Evolutionary conservation across 1,140 invertebrate genomes (phyloP).

Genomic region (Hyles vespertilio): DNA sequence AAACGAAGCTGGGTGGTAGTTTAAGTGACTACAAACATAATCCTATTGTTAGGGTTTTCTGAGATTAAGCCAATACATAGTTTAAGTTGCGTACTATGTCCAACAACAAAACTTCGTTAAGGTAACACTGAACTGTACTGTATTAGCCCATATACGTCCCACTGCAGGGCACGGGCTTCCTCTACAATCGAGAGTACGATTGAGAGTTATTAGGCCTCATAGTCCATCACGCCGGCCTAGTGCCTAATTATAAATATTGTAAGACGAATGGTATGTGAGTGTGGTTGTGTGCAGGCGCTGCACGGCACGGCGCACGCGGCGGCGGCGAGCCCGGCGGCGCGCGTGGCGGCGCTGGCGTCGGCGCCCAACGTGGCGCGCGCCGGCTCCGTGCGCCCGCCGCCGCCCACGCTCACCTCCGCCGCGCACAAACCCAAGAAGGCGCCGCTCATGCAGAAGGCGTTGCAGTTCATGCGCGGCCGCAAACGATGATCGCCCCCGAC

Average conservation of each 20-base stretch:
- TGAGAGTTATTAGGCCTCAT: too few species aligned
- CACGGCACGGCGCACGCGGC: conserved; percentile 75
- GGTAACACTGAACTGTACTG: too few species aligned
- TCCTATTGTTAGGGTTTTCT: too few species aligned
- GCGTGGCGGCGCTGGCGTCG: conserved; percentile 72
- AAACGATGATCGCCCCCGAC: conserved; percentile 76
- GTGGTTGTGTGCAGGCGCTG: conserved; percentile 42
- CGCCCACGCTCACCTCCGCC: conserved; percentile 29
- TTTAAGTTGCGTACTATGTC: too few species aligned
- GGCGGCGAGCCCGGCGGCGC: conserved; percentile 75
- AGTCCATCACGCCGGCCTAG: too few species aligned
- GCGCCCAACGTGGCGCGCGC: conserved; percentile 63
- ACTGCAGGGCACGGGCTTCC: too few species aligned
- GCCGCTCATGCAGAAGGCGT: conserved; percentile 90
- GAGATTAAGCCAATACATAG: too few species aligned
- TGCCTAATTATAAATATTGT: background rate
- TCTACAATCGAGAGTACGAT: too few species aligned
- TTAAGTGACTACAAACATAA: too few species aligned
- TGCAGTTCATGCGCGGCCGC: conserved; percentile 86
- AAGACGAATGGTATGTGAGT: background rate
- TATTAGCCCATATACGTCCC: too few species aligned
- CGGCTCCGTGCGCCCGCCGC: conserved; percentile 39
- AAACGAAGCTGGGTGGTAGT: too few species aligned
- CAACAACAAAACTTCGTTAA: too few species aligned
- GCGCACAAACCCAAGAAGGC: conserved; percentile 81